A percentile compares a stretch with the other conserved stretches of the same genome.
These are phyloP conservation scores for Byasa hedistus DNA, from an alignment of 2,888 invertebrate species.

Conservation along the genomic window DNA sequence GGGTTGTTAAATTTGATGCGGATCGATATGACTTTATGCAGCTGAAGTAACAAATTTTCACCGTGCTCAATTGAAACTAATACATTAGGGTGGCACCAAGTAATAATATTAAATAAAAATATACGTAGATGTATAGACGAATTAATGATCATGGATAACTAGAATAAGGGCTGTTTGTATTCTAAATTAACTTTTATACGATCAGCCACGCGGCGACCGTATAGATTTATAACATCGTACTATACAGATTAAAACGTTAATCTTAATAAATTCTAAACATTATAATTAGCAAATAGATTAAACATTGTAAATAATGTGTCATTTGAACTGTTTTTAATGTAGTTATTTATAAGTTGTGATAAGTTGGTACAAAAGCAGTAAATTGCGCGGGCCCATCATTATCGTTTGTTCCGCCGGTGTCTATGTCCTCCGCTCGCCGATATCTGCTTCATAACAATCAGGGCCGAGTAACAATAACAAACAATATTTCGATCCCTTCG, in stretches of 20 bases:
- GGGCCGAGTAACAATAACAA: constrained; percentile 12
- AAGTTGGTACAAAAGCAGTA: constrained; percentile 13
- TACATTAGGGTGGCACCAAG: not conserved
- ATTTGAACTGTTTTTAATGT: too few species aligned
- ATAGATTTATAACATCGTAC: too few species aligned
- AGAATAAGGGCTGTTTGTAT: not conserved
- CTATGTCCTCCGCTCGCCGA: constrained; percentile 3
- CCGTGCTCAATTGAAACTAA: constrained; percentile 6
- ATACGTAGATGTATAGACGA: not conserved
- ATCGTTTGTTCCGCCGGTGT: constrained; percentile 4
- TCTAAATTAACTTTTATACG: not conserved
- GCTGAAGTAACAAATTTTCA: constrained; percentile 7
- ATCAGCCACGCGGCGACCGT: not conserved
- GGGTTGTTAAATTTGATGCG: constrained; percentile 6
- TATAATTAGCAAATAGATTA: too few species aligned
- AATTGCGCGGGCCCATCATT: constrained; percentile 2
- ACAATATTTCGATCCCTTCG: constrained; percentile 5
- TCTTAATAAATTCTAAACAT: too few species aligned
- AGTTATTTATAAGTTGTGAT: not conserved
- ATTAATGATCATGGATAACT: not conserved
- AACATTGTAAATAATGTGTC: too few species aligned
- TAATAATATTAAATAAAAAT: not conserved
- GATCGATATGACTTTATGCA: constrained; percentile 10
- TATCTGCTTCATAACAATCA: constrained; percentile 13
- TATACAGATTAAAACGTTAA: too few species aligned